Evolutionary conservation across 2,797 vertebrate species (phyloP), one percentile per base, ranked within the genome.

Genomic region (Ptychadena robeensis): DNA sequence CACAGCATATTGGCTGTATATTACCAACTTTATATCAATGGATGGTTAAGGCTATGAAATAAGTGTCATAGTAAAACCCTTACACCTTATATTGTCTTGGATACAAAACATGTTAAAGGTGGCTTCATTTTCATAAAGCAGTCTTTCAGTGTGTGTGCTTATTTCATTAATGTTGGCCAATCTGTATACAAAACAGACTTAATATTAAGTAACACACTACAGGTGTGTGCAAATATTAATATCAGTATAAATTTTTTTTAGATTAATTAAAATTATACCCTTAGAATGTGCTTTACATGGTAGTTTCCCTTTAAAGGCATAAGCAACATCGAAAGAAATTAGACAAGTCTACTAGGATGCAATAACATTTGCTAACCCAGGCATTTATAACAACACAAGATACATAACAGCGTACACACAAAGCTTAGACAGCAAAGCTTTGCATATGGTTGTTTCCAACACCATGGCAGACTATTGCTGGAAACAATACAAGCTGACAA

Each of bases 391-490:
- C 12, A 68, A 35, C 1, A 12, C 3, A 15, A 90, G 61, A 88
- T 89, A 81, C 83, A 78, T 31, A 90, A 87, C 79, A 88, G 9
- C 84, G 59, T 80, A 73, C 66, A 83, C 94, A 91, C 92, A 91
- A 91, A 93, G 93, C 89, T 88, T 89, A 89, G 92, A 92, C 92
- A 93, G 88, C 82, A 91, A 92, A 92, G 95, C 94, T 95, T 94
- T 94, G 94, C 95, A 94, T 94, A 93, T 92, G 95, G 92, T 90
- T 93, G 93, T 93, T 92, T 97, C 95, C 97, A 98, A 98, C 96
- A 95, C 93, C 92, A 96, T 92, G 93, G 92, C 96, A 92, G 96
- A 91, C 96, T 93, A 87, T 95, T 97, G 97, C 98, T 97, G 96
- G 96, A 95, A 90, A 88, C 90, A 90, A 86, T 91, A 90, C 94